Conservation (phyloP, 1,140 invertebrate species). For the Stratiolaelaps scimitus region DNA sequence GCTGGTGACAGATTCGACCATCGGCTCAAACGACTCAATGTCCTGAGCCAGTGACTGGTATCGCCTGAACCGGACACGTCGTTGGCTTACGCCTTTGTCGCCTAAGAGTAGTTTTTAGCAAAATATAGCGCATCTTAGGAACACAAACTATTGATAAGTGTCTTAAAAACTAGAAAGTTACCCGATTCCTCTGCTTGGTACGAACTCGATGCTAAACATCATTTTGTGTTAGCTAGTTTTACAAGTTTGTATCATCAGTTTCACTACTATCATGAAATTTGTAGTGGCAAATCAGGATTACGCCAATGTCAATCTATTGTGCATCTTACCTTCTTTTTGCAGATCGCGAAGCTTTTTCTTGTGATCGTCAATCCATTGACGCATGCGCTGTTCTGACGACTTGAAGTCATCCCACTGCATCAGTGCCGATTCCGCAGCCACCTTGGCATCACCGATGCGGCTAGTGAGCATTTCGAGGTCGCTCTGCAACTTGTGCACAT, state of each 20-base stretch:
- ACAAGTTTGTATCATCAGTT: too few species aligned
- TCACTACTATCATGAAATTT: too few species aligned
- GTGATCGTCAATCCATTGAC: conserved; percentile 87
- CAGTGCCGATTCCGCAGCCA: conserved; percentile 75
- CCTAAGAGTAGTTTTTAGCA: neutral
- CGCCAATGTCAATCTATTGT: too few species aligned
- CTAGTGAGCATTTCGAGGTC: conserved; percentile 83
- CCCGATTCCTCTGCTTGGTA: too few species aligned
- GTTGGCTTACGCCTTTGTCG: conserved; percentile 9
- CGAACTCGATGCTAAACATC: too few species aligned
- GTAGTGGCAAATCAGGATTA: too few species aligned
- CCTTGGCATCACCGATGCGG: conserved; percentile 81
- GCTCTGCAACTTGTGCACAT: conserved; percentile 76
- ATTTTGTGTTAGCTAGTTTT: too few species aligned
- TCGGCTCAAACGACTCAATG: conserved; percentile 83
- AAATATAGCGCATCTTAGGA: too few species aligned
- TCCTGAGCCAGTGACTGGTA: conserved; percentile 69
- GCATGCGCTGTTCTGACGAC: conserved; percentile 72
- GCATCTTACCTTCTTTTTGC: conserved; percentile 57
- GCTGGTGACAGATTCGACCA: conserved; percentile 80
- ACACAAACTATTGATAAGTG: too few species aligned
- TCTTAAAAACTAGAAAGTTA: too few species aligned
- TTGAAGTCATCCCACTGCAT: conserved; percentile 91
- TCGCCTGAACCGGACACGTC: conserved; percentile 15
- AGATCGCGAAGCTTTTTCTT: conserved; percentile 87